Percentiles rank a stretch among this genome's conserved stretches.
Evolutionary conservation across 2,888 invertebrate species (phyloP).

Genomic region (Napeogenes inachia): DNA sequence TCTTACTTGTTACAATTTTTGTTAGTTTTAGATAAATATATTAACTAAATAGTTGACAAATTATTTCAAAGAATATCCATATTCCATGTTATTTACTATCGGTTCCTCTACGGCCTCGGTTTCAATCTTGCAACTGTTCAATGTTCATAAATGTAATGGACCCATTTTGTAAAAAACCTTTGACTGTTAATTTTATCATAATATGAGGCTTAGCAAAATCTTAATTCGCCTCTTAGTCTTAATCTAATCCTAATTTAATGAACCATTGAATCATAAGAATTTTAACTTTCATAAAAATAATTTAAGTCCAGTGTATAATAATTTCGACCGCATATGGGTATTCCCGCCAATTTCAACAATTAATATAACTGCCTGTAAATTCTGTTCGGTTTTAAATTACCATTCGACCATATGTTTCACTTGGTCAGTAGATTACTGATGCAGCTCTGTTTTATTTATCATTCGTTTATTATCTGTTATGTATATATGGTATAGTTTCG

Average conservation of each 20-base stretch:
- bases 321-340: slow-evolving; percentile 12
- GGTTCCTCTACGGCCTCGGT: too few species aligned
- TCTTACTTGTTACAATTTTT: too few species aligned
- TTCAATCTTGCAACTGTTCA: too few species aligned
- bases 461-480: slow-evolving; percentile 3
- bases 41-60: too few species aligned
- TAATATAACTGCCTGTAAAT: slow-evolving; percentile 15
- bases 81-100: too few species aligned
- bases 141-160: too few species aligned
- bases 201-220: too few species aligned
- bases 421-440: slow-evolving; percentile 13
- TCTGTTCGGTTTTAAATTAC: slow-evolving; percentile 9
- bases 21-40: too few species aligned
- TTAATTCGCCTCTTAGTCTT: too few species aligned
- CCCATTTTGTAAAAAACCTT: too few species aligned
- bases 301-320: slow-evolving; percentile 10
- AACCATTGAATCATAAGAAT: slow-evolving; percentile 13
- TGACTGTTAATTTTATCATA: too few species aligned
- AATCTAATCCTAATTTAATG: not conserved
- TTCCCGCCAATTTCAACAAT: slow-evolving; percentile 19
- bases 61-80: too few species aligned
- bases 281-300: slow-evolving; percentile 12
- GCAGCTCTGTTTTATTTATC: slow-evolving; percentile 3
- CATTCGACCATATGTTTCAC: slow-evolving; percentile 20
- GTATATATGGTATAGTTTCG: slow-evolving; percentile 11